Conservation (phyloP, 2,113 vertebrate genomes). For the Neolamprologus falcicula region DNA sequence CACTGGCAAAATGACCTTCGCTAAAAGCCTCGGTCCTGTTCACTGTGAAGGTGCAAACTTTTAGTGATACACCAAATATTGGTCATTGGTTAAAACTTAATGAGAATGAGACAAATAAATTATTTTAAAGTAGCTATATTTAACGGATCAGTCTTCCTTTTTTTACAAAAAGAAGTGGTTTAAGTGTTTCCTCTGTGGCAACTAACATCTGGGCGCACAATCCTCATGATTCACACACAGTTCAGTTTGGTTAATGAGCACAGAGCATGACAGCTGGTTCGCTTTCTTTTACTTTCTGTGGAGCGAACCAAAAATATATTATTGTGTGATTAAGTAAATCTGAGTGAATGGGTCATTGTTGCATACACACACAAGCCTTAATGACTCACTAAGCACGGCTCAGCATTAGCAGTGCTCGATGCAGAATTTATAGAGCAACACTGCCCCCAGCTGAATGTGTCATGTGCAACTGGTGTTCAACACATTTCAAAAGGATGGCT, state of each 20-base stretch:
- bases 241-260: not conserved
- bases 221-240: not conserved
- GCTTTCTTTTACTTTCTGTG: slow-evolving; percentile 7
- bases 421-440: slow-evolving; percentile 45
- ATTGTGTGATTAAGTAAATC: slow-evolving; percentile 20
- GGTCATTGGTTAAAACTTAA: not conserved
- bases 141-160: not conserved
- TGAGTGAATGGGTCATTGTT: not conserved
- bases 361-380: not conserved
- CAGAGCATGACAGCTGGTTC: not conserved
- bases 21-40: not conserved
- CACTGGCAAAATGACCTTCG: not conserved
- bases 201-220: not conserved
- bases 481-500: not conserved
- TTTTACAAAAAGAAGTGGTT: not conserved
- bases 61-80: not conserved
- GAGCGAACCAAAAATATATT: slow-evolving; percentile 16
- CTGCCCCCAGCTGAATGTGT: slow-evolving; percentile 51
- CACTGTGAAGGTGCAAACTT: not conserved
- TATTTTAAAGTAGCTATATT: not conserved
- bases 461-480: not conserved
- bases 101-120: not conserved
- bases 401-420: not conserved
- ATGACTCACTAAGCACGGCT: not conserved
- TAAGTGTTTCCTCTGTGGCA: not conserved